phyloP scores from a whole-genome alignment of 2,113 vertebrate genomes.

The Epinephelus fuscoguttatus region DNA sequence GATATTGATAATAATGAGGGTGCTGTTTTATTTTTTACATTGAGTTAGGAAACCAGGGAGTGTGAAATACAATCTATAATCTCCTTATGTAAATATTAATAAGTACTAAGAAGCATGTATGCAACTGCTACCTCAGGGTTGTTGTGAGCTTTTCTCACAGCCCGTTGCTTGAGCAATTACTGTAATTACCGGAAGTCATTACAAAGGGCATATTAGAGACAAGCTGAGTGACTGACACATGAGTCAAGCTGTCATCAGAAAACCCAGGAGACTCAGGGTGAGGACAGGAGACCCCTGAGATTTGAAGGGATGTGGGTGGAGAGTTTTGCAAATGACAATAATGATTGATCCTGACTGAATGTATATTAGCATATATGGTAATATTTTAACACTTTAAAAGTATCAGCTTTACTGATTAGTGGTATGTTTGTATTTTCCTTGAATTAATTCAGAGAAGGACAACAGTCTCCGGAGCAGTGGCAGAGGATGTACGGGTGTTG shows the following conservation, averaged over 20 bases:
- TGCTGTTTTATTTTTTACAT: neutral
- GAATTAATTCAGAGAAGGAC: constrained; percentile 88
- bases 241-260: constrained; percentile 1
- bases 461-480: constrained; percentile 96
- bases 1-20: neutral
- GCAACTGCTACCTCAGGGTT: constrained; percentile 16
- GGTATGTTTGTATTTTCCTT: neutral
- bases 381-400: neutral
- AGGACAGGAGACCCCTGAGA: neutral
- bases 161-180: constrained; percentile 33
- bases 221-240: constrained; percentile 30
- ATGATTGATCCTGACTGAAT: neutral
- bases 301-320: neutral
- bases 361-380: neutral
- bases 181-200: constrained; percentile 40
- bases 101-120: constrained; percentile 12
- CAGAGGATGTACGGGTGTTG: constrained; percentile 97
- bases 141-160: constrained; percentile 7
- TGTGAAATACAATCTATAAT: constrained; percentile 5
- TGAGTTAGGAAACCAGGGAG: neutral
- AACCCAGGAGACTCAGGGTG: neutral
- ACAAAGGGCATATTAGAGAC: constrained; percentile 9
- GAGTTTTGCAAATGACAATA: neutral
- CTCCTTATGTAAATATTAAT: constrained; percentile 27
- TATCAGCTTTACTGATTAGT: neutral